These are phyloP conservation scores for Scyliorhinus canicula DNA, from an alignment of 2,797 vertebrate species.

Conservation along the genomic window DNA sequence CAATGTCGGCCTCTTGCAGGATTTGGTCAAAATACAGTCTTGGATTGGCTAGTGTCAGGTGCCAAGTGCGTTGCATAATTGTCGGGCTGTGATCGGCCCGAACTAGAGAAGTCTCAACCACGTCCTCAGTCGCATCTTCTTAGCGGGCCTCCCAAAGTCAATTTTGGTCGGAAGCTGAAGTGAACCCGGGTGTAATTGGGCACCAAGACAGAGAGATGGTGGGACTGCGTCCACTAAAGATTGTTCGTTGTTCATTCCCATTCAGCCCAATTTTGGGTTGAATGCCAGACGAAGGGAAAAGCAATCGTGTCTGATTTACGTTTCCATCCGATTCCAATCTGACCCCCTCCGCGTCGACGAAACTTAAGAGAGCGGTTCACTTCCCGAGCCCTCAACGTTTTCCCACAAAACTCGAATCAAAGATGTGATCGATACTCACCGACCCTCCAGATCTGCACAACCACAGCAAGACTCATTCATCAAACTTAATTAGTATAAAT, in stretches of 20 bases:
- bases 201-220: background rate
- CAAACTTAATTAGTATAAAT: background rate
- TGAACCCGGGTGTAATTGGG: background rate
- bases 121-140: background rate
- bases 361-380: background rate
- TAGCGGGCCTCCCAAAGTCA: too few relatives aligned
- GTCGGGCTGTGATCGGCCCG: background rate
- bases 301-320: background rate
- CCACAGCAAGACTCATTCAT: too few relatives aligned
- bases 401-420: background rate
- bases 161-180: background rate
- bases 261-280: background rate
- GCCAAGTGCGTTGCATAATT: background rate
- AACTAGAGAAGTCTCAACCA: background rate
- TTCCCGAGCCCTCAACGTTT: background rate
- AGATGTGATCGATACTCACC: background rate
- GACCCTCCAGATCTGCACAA: background rate
- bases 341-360: background rate
- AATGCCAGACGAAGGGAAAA: too few relatives aligned
- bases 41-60: background rate
- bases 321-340: background rate
- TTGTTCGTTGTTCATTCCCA: background rate
- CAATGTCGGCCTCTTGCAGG: background rate
- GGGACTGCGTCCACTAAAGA: background rate
- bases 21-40: background rate